Evolutionary conservation across 1,140 invertebrate genomes (phyloP).

Genomic region (Zelostemma sp.): DNA sequence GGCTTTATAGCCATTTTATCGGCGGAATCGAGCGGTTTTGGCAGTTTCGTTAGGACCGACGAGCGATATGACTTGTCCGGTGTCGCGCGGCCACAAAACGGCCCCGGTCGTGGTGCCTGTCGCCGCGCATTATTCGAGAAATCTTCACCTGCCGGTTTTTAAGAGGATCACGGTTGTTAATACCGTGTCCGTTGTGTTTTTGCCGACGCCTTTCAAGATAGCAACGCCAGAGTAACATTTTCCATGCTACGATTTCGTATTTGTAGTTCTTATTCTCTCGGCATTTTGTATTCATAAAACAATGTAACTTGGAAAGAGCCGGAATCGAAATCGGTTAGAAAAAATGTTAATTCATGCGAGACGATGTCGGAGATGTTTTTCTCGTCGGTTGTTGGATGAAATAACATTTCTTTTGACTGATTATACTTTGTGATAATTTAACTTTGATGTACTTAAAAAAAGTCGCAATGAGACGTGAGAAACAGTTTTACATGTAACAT

Average conservation of each 20-base stretch:
- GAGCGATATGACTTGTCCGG: conserved; percentile 60
- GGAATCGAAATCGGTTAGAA: not conserved
- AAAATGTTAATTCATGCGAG: conserved; percentile 6
- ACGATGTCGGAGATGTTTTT: not conserved
- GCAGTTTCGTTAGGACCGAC: no score
- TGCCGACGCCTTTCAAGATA: conserved; percentile 63
- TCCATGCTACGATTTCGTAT: no score
- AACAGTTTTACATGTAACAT: no score
- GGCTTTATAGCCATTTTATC: no score
- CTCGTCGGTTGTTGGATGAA: not conserved
- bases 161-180: conserved; percentile 61
- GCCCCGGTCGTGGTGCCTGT: conserved; percentile 51
- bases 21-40: no score
- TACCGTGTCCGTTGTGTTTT: conserved; percentile 57
- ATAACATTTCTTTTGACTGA: not conserved
- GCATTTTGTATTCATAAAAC: no score
- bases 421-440: not conserved
- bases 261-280: no score
- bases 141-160: conserved; percentile 62
- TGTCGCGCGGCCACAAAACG: conserved; percentile 48
- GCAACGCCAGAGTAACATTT: conserved; percentile 14
- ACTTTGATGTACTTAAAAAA: not conserved
- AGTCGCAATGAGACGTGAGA: no score
- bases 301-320: not conserved
- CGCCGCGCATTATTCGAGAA: conserved; percentile 56